Evolutionary conservation across 2,888 invertebrate species (phyloP).

Genomic region (Drosophila lutescens): DNA sequence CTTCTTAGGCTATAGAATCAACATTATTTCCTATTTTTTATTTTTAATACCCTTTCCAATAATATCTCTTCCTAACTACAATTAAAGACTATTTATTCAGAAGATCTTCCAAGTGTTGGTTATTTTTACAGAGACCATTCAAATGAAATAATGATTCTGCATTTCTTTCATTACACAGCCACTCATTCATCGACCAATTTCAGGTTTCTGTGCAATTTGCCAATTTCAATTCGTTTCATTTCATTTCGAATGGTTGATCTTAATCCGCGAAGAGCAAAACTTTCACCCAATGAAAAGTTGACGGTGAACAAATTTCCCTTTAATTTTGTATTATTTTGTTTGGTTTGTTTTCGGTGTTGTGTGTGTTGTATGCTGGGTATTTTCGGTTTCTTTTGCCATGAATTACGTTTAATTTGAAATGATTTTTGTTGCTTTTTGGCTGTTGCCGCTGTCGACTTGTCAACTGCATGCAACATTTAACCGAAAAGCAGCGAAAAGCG

Average conservation of each 20-base stretch:
- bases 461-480: slow-evolving; percentile 80
- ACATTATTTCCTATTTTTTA: no score
- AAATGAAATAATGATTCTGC: slow-evolving; percentile 11
- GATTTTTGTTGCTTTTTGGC: slow-evolving; percentile 39
- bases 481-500: slow-evolving; percentile 41
- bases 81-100: neutral
- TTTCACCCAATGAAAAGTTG: slow-evolving; percentile 47
- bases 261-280: slow-evolving; percentile 44
- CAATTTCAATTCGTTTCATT: slow-evolving; percentile 44
- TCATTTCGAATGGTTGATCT: slow-evolving; percentile 52
- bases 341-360: slow-evolving; percentile 32
- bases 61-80: neutral
- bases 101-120: neutral
- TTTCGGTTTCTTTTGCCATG: slow-evolving; percentile 41
- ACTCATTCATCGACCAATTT: slow-evolving; percentile 44
- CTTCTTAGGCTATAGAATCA: no score
- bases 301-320: slow-evolving; percentile 48
- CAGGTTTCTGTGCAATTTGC: slow-evolving; percentile 37
- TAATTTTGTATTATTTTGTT: slow-evolving; percentile 44
- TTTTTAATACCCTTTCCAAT: neutral
- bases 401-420: slow-evolving; percentile 53
- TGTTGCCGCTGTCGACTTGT: slow-evolving; percentile 64
- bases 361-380: slow-evolving; percentile 30
- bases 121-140: neutral
- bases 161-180: slow-evolving; percentile 10